Evolutionary conservation across 1,140 invertebrate species (phyloP).

Genomic region (Leptopilina boulardi): DNA sequence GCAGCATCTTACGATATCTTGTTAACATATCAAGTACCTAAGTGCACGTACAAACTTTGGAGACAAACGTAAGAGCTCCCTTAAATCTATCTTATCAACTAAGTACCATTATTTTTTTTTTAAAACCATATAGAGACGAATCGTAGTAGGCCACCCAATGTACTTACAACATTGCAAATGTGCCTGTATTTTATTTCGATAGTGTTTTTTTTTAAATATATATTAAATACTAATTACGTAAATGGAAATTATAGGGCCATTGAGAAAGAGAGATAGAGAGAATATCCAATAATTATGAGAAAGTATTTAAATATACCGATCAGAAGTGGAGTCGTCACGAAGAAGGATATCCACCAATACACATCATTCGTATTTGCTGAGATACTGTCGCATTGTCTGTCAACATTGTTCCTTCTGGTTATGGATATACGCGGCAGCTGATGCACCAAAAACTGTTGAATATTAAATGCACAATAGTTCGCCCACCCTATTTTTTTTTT

Average conservation of each 20-base stretch:
- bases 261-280: constrained; percentile 38
- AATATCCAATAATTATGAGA: constrained; percentile 62
- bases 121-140: constrained; percentile 37
- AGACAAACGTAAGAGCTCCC: constrained; percentile 62
- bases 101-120: constrained; percentile 30
- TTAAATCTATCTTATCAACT: constrained; percentile 58
- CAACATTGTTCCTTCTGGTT: constrained; percentile 64
- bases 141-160: constrained; percentile 66
- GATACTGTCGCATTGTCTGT: constrained; percentile 61
- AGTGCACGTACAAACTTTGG: constrained; percentile 68
- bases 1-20: constrained; percentile 69
- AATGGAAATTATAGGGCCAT: constrained; percentile 57
- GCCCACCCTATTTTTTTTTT: constrained; percentile 56
- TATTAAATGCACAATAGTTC: constrained; percentile 73
- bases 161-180: constrained; percentile 74
- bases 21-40: constrained; percentile 71
- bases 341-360: constrained; percentile 63
- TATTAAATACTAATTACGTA: constrained; percentile 55
- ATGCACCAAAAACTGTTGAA: constrained; percentile 74
- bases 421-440: constrained; percentile 62
- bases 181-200: constrained; percentile 61
- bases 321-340: constrained; percentile 67
- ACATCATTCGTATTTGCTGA: constrained; percentile 64
- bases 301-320: constrained; percentile 69
- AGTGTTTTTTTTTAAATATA: constrained; percentile 48